Evolutionary conservation across 2,888 invertebrate genomes (phyloP), one percentile per base, ranked within the genome.

Genomic region (Epirrhoe tristata): DNA sequence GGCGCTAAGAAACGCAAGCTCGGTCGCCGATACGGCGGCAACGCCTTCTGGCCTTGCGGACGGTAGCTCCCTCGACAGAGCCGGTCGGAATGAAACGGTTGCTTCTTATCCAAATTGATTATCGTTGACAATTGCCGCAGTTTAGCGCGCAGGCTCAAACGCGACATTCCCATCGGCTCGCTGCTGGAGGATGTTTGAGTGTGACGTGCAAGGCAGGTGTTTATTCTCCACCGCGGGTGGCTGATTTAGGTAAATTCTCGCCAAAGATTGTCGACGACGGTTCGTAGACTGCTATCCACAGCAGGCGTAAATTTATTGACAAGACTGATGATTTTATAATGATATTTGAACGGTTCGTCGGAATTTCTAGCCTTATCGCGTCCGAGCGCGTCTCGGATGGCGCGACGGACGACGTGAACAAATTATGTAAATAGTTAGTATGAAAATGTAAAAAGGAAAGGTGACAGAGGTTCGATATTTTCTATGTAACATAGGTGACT

Each of bases 301-400:
- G 86, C 85, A 77, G 84, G 80, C 80, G 83, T 79, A 81, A 84
- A 85, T 85, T 86, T 85, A 86, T 82, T 85, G 81, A 91, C 89
- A 92, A 93, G 93, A 93, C 93, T 93, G 93, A 93, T 90, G 85
- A 85, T 82, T 91, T 90, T 92, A 89, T 89, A 86, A 89, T 85
- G 87, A 87, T 88, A 86, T 86, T 85, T 81, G 78, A 80, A 70
- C 65, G 77, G 80, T 74, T 74, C 77, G 80, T 76, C 77, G 76
- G 70, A 70, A 71, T 74, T 69, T 77, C 77, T 77, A 77, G 80
- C 79, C 75, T 77, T 77, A 77, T 72, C 73, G 78, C 77, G 79
- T 70, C 74, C 71, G 79, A 72, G 73, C 77, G 69, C 63, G 74
- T 62, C 68, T 72, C 72, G 71, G 73, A 62, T 52, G 50, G 65